Base-by-base conservation (phyloP, 2,888 invertebrate genomes). In the Hypselothyrea guttata region DNA sequence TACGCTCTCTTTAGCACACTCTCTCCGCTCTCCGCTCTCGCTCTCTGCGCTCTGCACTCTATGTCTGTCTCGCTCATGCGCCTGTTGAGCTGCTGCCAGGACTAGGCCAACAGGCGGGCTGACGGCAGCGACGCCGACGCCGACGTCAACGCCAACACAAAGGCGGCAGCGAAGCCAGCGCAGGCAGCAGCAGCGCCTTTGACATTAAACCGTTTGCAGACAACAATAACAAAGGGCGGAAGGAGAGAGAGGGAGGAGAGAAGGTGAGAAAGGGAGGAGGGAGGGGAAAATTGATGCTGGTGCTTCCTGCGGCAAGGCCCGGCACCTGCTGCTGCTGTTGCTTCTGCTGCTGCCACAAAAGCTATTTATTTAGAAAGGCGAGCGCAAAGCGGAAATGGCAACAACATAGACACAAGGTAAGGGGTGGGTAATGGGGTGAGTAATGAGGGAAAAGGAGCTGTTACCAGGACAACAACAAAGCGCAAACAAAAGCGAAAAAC, bases 281-380 rank as follows among this genome's bases (percentile, higher is more conserved):
- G 41, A 51, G 8, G 8, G 13, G 53, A 53, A 55, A 57, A 62
- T 54, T 28, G 56, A 42, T 47, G 61, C 71, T 58, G 61, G 61
- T 58, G 61, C 55, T 68, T 77, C 64, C 72, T 75, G 72, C 70
- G 61, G 70, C 72, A 37, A 82, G 55, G 52, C 78, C 72, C 75
- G 83, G 83, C 83, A 77, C 79, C 83, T 82, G 79, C 67, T 75
- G 73, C 54, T 41, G 38, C 27, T 31, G 45, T 27, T 33, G 34
- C 11, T 41, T 11, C 41, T 45, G 46, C 27, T 44, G 44, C 40
- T 42, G 54, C 54, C 46, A 63, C 66, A 64, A 63, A 69, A 83
- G 49, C 56, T 63, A 64, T 66, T 77, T 84, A 84, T 81, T 84
- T 84, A 84, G 82, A 82, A 81, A 73, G 61, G 54, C 67, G 46